phyloP scores from a whole-genome alignment of 2,797 vertebrate genomes.

The Nannoperca obscura region DNA sequence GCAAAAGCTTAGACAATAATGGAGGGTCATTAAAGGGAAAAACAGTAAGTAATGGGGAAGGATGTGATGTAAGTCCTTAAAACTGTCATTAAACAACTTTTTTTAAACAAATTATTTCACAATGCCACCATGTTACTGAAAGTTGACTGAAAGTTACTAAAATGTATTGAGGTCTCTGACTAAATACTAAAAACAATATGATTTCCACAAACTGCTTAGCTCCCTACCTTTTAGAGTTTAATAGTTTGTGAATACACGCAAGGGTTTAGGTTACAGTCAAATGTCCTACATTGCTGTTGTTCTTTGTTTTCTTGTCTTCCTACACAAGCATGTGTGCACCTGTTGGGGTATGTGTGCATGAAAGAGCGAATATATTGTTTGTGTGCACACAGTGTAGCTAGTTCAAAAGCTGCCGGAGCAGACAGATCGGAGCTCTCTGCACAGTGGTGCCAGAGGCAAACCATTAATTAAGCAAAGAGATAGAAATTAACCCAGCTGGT shows the following conservation, averaged over 20 bases:
- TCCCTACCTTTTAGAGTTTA: not conserved
- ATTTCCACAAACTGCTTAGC: not conserved
- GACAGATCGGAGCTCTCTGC: constrained; percentile 71
- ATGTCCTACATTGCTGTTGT: constrained; percentile 5
- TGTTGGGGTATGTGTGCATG: constrained; percentile 60
- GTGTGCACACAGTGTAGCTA: constrained; percentile 59
- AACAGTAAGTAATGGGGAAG: constrained; percentile 40
- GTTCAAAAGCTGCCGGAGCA: constrained; percentile 66
- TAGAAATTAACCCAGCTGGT: constrained; percentile 81
- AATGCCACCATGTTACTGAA: not conserved
- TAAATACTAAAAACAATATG: not conserved
- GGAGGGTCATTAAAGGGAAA: constrained; percentile 52
- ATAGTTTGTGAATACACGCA: not conserved
- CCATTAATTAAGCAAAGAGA: constrained; percentile 83
- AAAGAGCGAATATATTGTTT: constrained; percentile 51
- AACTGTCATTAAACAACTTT: constrained; percentile 45
- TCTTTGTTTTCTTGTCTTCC: constrained; percentile 35
- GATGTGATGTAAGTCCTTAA: constrained; percentile 65
- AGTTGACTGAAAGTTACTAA: not conserved
- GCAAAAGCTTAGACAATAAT: constrained; percentile 65
- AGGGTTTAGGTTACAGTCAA: not conserved
- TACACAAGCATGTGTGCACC: constrained; percentile 45
- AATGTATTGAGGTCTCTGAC: not conserved
- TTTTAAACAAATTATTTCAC: constrained; percentile 25
- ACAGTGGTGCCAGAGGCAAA: constrained; percentile 76